Conservation (phyloP, 2,797 vertebrate genomes). For the Bradypus variegatus region DNA sequence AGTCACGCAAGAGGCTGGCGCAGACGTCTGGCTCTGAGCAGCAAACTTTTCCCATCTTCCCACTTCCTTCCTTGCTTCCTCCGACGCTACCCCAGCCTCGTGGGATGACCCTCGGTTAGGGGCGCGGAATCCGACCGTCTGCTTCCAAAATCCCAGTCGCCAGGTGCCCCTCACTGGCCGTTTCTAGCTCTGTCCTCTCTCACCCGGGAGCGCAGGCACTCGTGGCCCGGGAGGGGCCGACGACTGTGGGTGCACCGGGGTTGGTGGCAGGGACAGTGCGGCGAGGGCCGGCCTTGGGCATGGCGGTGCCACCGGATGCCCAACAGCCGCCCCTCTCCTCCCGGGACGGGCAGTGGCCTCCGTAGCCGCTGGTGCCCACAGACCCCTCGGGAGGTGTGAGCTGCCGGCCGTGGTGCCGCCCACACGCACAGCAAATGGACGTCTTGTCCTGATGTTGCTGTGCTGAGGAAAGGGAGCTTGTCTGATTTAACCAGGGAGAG, state of each 20-base stretch:
- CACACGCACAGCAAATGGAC: not conserved
- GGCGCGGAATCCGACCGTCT: not conserved
- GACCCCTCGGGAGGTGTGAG: no score
- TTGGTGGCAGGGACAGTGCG: not conserved
- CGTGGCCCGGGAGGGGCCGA: not conserved
- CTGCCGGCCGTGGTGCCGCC: not conserved
- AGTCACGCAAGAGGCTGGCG: no score
- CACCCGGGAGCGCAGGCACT: not conserved
- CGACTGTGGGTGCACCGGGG: not conserved
- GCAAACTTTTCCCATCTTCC: no score
- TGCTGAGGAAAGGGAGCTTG: not conserved
- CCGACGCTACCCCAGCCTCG: no score
- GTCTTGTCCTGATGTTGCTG: not conserved
- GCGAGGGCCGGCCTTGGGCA: not conserved
- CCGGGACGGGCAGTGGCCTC: not conserved
- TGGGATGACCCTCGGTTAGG: not conserved
- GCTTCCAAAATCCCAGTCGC: not conserved
- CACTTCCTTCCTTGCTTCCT: no score
- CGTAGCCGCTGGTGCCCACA: not conserved
- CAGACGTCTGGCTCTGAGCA: no score
- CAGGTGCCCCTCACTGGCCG: not conserved
- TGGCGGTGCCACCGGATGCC: no score
- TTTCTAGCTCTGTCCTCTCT: not conserved
- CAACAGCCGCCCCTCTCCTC: no score
- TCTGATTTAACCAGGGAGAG: not conserved